Base-by-base conservation (phyloP, 2,888 invertebrate species). In the Asteroscopus sphinx region DNA sequence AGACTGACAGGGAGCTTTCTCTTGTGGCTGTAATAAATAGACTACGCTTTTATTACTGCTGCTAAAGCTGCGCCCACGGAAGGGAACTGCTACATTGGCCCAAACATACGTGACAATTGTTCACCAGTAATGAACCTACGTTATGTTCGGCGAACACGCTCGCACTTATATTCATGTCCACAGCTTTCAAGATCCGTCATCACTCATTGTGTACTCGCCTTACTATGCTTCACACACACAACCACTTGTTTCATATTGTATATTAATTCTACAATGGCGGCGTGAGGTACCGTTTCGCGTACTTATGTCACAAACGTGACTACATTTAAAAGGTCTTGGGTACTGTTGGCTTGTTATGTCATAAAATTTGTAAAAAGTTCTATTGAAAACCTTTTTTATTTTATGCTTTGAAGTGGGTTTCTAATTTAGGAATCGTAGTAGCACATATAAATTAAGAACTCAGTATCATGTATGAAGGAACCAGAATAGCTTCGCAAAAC, bases 231-330 rank as follows among this genome's bases (percentile, higher is more conserved):
- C 3, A 36, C 21, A 47, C 33, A 15, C 60, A 66, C 49, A 57
- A 5, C 13, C 33, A 56, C 25, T 15, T 58, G 30, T 42, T 40
- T 58, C 56, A 52, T 36, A 53, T 55, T 52, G 58, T 53, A 37
- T 54, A 42, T 52, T 51, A 52, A 40, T 33, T 36, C 42, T 36
- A 74, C 73, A 76, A 75, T 58, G 51, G 36, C 55, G 40, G 75
- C 84, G 84, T 84, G 83, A 82, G 67, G 53, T 42, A 49, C 61
- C 63, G 56, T 72, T 84, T 84, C 57, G 62, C 82, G 73, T 79
- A 60, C 51, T 39, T 69, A 63, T 71, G 70, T 56, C 37, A 49
- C 53, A 79, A 71, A 76, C 85, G 85, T 83, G 82, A 79, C 75
- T 49, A 44, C 39, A 60, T 65, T 66, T 68, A 65, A 80, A 76